phyloP scores from a whole-genome alignment of 2,113 vertebrate species.

The Lucifuga dentata region DNA sequence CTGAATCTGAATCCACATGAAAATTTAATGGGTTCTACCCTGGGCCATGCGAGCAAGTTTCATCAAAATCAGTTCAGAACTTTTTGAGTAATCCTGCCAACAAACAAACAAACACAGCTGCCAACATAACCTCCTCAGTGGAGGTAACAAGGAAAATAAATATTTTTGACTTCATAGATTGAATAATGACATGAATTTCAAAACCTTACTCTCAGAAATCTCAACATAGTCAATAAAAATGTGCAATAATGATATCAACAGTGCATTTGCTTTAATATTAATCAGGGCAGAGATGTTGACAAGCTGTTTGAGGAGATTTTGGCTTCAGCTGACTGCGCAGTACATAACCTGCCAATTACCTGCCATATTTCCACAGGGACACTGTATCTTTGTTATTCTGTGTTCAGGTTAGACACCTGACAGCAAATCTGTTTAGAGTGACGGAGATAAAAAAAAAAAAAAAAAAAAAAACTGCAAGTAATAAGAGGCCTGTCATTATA shows the following conservation, averaged over 20 bases:
- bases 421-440: background rate
- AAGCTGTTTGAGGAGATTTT: slow-evolving; percentile 27
- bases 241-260: background rate
- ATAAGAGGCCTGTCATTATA: slow-evolving; percentile 12
- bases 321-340: slow-evolving; percentile 16
- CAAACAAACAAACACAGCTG: no score
- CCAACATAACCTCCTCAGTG: no score
- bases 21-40: no score
- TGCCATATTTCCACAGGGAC: slow-evolving; percentile 34
- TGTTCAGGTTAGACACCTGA: slow-evolving; percentile 3
- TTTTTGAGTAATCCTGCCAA: no score
- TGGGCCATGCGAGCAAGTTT: no score
- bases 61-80: no score
- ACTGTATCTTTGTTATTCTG: slow-evolving; percentile 39
- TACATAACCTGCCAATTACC: slow-evolving; percentile 48
- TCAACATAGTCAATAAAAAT: background rate
- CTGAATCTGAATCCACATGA: no score
- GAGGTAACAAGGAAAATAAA: no score
- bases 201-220: background rate
- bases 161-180: no score
- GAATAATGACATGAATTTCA: background rate
- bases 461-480: slow-evolving; percentile 14
- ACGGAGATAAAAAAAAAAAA: slow-evolving; percentile 9
- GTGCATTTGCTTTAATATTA: slow-evolving; percentile 37
- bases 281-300: slow-evolving; percentile 31